These are phyloP conservation scores for Melanerpes aurifrons DNA, from an alignment of 2,113 vertebrate species.

Conservation along the genomic window DNA sequence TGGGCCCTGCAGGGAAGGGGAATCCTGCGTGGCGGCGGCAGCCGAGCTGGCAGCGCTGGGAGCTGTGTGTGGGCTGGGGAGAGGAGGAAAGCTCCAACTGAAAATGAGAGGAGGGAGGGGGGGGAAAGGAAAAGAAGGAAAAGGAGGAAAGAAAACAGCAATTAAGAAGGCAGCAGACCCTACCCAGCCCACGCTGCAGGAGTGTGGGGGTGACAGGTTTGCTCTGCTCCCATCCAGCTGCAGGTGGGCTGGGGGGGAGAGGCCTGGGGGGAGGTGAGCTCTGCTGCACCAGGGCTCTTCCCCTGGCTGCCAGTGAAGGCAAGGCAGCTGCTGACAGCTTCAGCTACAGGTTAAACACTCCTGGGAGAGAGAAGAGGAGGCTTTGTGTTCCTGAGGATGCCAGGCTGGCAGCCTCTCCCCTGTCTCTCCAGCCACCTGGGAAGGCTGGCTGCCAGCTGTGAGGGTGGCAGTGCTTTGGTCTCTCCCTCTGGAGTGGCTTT, in stretches of 20 bases:
- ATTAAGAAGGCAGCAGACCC: background rate
- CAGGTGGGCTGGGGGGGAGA: background rate
- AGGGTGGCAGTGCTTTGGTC: background rate
- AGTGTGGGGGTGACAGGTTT: background rate
- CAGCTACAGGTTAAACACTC: background rate
- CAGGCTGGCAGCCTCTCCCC: background rate
- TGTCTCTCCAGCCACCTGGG: background rate
- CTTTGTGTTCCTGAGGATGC: background rate
- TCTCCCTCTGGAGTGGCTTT: background rate
- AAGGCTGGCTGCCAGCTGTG: background rate
- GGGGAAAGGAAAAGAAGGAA: background rate
- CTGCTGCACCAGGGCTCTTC: background rate
- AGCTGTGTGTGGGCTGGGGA: constrained; percentile 34
- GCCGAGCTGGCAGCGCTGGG: background rate
- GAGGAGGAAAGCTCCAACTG: constrained; percentile 20
- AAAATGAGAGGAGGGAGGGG: background rate
- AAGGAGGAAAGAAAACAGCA: constrained; percentile 16
- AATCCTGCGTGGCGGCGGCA: background rate
- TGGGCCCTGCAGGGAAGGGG: background rate
- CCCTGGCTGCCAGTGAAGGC: background rate
- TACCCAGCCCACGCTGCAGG: rapidly evolving
- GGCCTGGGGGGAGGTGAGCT: background rate
- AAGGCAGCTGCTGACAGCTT: background rate
- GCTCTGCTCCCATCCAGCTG: background rate
- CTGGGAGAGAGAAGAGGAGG: background rate